Base-by-base conservation (phyloP, 1,140 invertebrate genomes). In the Leptonema lineaticorne region DNA sequence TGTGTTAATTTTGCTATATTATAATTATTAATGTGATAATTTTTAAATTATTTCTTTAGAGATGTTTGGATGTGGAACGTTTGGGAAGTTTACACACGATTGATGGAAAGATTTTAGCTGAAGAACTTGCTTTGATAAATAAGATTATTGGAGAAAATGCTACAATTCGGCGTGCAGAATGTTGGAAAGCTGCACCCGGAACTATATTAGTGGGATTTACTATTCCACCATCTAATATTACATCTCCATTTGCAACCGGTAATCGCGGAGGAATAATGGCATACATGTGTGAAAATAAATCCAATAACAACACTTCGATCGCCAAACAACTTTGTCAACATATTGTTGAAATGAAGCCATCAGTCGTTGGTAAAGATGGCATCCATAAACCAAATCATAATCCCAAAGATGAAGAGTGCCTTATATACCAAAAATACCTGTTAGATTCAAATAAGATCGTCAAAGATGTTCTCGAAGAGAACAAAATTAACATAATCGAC, bases 81-180 rank as follows among this genome's bases (percentile, higher is more conserved):
- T 74, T 94, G n/a, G 88, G 85, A 73, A 83, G 83, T 60, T 76
- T 94, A 22, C 74, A 76, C 45, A 76, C 83, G 0, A 68, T 76
- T 1, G 87, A 91, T 76, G 88, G 88, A 2, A 91, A 91, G 76
- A 84, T 83, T 1, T 75, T 97, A 16, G 86, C 84, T 1, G 95
- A 97, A 82, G 83, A 91, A 72, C 80, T 92, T 46, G 95, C 93
- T 0, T 77, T 96, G 48, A 84, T 89, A 11, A 94, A 97, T 75
- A 94, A 94, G 1, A 85, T 81, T 53, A 80, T 98, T 6, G 94
- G 95, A 14, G 96, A 98, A 82, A 97, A 97, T 79, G 90, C 96
- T 45, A 78, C 84, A n/a, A 77, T 95, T 20, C 84, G 88, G 48
- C 82, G 94, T 59, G 94, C 91, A 0, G 80, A 92, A 1, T 90